These are phyloP conservation scores for Xenopus petersii DNA, from an alignment of 2,797 vertebrate genomes.

Conservation along the genomic window DNA sequence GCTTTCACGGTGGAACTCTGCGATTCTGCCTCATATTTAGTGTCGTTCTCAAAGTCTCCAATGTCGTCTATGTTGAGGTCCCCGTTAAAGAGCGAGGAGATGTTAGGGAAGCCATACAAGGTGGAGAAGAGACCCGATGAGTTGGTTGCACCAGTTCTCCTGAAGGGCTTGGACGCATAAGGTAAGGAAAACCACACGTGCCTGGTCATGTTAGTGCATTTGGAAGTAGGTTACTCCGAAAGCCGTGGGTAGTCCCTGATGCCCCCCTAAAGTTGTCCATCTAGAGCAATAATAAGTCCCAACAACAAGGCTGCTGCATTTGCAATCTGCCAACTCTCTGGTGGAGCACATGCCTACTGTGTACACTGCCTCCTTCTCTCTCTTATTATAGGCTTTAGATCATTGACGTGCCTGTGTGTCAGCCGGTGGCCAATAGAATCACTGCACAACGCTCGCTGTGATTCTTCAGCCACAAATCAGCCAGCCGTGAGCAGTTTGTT, in stretches of 20 bases:
- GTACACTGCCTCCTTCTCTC: too few relatives aligned
- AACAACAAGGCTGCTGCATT: too few relatives aligned
- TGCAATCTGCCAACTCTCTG: too few relatives aligned
- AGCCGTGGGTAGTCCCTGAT: too few relatives aligned
- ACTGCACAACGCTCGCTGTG: not conserved
- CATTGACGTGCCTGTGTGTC: constrained; percentile 7
- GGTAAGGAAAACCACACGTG: constrained; percentile 56
- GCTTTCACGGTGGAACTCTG: constrained; percentile 60
- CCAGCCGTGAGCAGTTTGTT: not conserved
- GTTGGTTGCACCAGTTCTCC: constrained; percentile 41
- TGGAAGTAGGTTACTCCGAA: too few relatives aligned
- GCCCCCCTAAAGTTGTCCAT: too few relatives aligned
- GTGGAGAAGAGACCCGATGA: constrained; percentile 41
- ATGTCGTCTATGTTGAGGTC: constrained; percentile 62
- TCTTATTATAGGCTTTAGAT: not conserved
- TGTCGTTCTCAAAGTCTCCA: constrained; percentile 49
- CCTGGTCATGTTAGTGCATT: constrained; percentile 48
- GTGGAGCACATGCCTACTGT: not conserved
- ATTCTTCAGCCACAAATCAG: not conserved
- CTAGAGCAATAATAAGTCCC: too few relatives aligned
- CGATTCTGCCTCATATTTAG: constrained; percentile 56
- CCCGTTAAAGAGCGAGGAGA: constrained; percentile 55
- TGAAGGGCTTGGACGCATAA: constrained; percentile 53
- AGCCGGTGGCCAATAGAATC: constrained; percentile 8
- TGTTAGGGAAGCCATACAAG: constrained; percentile 55